Conservation (phyloP, 2,113 vertebrate genomes). For the Istiophorus platypterus region DNA sequence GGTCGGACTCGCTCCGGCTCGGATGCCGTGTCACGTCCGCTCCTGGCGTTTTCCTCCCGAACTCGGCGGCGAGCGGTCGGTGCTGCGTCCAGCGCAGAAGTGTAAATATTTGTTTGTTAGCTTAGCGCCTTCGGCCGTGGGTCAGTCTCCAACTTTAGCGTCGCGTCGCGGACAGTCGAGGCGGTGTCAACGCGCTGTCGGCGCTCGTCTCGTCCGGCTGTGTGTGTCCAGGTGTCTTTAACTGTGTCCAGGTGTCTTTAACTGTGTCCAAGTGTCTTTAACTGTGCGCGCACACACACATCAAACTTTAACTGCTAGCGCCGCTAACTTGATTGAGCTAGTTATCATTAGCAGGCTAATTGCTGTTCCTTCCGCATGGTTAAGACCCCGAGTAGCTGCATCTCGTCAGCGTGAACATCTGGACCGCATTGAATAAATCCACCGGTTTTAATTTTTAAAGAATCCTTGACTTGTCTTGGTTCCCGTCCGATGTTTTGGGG, state of each 20-base stretch:
- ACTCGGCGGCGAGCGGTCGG: neutral
- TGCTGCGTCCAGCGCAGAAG: neutral
- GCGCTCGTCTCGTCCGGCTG: too few species aligned
- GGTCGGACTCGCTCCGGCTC: neutral
- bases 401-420: too few species aligned
- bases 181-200: too few species aligned
- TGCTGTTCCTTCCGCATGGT: neutral
- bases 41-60: neutral
- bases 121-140: neutral
- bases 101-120: neutral
- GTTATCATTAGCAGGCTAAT: conserved; percentile 21
- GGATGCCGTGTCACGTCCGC: neutral
- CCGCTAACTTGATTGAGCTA: conserved; percentile 54
- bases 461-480: neutral
- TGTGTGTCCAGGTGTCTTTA: too few species aligned
- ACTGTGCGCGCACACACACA: too few species aligned
- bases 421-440: too few species aligned
- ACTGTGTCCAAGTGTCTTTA: neutral
- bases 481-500: too few species aligned
- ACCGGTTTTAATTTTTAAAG: rapidly evolving
- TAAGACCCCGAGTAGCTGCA: neutral
- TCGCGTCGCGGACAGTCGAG: neutral
- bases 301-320: conserved; percentile 35
- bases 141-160: too few species aligned
- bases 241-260: too few species aligned